These are phyloP conservation scores for Harpagifer antarcticus DNA, from an alignment of 2,797 vertebrate genomes.

Conservation along the genomic window DNA sequence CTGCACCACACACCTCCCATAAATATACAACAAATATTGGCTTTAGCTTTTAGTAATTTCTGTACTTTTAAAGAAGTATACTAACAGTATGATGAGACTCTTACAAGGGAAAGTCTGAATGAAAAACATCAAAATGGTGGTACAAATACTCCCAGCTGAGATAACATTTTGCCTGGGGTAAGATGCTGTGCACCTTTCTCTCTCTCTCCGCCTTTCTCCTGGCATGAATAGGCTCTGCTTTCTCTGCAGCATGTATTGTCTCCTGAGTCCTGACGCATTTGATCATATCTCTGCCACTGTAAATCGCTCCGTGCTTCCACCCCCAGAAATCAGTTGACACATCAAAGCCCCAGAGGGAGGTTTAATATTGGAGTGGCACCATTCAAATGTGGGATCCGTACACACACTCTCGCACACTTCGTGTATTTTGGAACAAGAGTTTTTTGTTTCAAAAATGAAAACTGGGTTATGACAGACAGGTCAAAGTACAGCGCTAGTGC, in stretches of 20 bases:
- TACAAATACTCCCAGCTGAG: conserved; percentile 50
- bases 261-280: conserved; percentile 60
- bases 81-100: conserved; percentile 8
- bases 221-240: conserved; percentile 48
- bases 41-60: not conserved
- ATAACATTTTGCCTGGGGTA: conserved; percentile 62
- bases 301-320: conserved; percentile 43
- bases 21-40: not conserved
- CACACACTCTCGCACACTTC: not conserved
- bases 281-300: conserved; percentile 61
- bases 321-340: conserved; percentile 53
- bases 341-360: conserved; percentile 47
- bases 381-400: conserved; percentile 7
- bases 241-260: conserved; percentile 52
- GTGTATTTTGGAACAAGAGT: not conserved
- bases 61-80: conserved; percentile 6
- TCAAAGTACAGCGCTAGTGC: conserved; percentile 1
- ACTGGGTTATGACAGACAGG: conserved; percentile 12
- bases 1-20: too few relatives aligned
- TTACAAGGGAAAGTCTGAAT: conserved; percentile 17
- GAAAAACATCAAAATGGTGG: conserved; percentile 44
- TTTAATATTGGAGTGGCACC: conserved; percentile 19
- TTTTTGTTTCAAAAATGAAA: conserved; percentile 26
- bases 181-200: conserved; percentile 36
- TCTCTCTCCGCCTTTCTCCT: conserved; percentile 28